These are phyloP conservation scores for Zygaena filipendulae DNA, from an alignment of 2,888 invertebrate species.

Conservation along the genomic window DNA sequence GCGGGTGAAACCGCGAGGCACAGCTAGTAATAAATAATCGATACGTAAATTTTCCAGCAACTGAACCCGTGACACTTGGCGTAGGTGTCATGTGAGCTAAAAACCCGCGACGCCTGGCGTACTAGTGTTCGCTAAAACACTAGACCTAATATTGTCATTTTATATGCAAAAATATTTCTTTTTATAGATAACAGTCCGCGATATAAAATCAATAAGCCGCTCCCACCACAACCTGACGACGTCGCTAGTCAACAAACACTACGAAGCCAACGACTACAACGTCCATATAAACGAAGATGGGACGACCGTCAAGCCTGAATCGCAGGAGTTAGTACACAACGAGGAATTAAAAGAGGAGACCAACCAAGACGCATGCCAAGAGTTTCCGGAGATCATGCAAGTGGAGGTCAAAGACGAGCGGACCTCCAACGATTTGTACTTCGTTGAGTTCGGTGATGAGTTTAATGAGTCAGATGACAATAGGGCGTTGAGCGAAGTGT, in stretches of 20 bases:
- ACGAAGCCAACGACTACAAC: constrained; percentile 27
- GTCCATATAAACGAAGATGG: constrained; percentile 22
- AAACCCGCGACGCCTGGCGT: too few relatives aligned
- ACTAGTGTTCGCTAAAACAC: too few relatives aligned
- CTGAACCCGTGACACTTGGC: too few relatives aligned
- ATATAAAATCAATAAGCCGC: constrained; percentile 34
- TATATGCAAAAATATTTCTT: constrained; percentile 4
- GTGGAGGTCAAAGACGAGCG: constrained; percentile 31
- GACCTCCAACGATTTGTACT: constrained; percentile 30
- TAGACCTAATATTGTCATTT: too few relatives aligned
- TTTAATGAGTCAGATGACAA: constrained; percentile 39
- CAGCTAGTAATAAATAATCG: too few relatives aligned
- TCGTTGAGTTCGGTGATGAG: constrained; percentile 30
- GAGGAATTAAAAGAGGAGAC: constrained; percentile 13
- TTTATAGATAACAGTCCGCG: constrained; percentile 35
- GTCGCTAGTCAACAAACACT: constrained; percentile 23
- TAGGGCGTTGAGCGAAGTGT: constrained; percentile 34
- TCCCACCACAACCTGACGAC: constrained; percentile 24
- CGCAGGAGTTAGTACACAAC: background rate
- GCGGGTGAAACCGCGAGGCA: too few relatives aligned
- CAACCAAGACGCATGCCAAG: background rate
- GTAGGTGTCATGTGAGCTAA: too few relatives aligned
- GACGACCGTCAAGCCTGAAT: constrained; percentile 19
- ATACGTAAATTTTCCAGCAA: too few relatives aligned
- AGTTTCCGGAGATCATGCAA: constrained; percentile 17